These are phyloP conservation scores for Drosophila picticornis DNA, from an alignment of 2,888 invertebrate species.

Conservation along the genomic window DNA sequence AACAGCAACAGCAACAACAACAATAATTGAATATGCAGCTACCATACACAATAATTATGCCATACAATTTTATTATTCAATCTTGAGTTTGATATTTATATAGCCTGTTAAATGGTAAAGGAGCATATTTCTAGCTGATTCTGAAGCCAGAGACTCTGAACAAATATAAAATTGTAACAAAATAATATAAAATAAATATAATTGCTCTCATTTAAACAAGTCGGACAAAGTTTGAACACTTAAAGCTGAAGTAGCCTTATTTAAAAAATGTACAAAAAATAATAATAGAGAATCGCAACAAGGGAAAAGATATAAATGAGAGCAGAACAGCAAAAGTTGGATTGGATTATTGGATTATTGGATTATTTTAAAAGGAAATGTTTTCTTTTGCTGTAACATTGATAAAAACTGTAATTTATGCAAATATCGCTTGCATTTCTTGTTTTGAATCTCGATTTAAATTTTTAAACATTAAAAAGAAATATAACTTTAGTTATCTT, in stretches of 20 bases:
- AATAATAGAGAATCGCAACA: neutral
- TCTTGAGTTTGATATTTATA: conserved; percentile 15
- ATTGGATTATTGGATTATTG: neutral
- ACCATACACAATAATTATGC: conserved; percentile 56
- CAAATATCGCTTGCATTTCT: neutral
- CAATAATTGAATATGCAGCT: conserved; percentile 38
- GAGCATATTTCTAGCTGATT: neutral
- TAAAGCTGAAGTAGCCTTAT: neutral
- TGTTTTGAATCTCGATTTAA: neutral
- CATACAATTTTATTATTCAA: conserved; percentile 53
- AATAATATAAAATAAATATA: neutral
- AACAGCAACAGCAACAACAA: conserved; percentile 19
- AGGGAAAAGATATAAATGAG: neutral
- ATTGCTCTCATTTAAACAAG: neutral
- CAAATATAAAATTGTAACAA: neutral
- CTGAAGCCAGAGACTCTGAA: no score
- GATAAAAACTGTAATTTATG: neutral
- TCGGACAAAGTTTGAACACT: neutral
- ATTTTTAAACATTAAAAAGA: neutral
- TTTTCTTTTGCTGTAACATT: neutral
- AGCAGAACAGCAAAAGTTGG: neutral
- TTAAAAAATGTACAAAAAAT: neutral
- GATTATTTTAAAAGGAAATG: neutral
- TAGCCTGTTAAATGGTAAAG: neutral
- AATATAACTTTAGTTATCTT: neutral